Percentiles rank a stretch among this genome's conserved stretches.
phyloP scores from a whole-genome alignment of 2,797 vertebrate genomes.

The Coendou prehensilis region DNA sequence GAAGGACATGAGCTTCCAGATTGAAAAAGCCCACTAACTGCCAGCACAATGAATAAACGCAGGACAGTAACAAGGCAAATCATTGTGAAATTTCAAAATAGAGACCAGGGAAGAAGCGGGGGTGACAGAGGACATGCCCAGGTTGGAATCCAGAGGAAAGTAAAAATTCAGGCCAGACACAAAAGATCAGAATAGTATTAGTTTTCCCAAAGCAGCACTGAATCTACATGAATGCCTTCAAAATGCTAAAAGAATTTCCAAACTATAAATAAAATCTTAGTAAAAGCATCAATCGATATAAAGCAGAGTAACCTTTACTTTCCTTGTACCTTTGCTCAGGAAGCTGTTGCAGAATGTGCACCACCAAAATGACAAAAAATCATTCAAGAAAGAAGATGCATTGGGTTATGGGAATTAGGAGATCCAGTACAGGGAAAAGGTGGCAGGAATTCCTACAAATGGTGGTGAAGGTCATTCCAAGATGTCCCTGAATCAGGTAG shows the following conservation, averaged over 20 bases:
- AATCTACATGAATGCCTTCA: neutral
- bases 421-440: neutral
- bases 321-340: neutral
- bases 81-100: constrained; percentile 45
- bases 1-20: neutral
- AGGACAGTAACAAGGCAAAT: neutral
- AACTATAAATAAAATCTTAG: constrained; percentile 28
- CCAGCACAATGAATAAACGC: neutral
- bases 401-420: neutral
- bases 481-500: neutral
- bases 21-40: neutral
- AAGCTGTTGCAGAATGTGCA: neutral
- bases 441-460: neutral
- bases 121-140: neutral
- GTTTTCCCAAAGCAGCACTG: neutral
- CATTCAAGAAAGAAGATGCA: neutral
- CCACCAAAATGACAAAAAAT: neutral
- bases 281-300: neutral
- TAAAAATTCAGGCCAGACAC: neutral
- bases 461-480: neutral
- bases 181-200: neutral
- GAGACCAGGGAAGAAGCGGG: no score
- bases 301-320: constrained; percentile 7
- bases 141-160: neutral
- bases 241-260: neutral